Evolutionary conservation across 2,797 vertebrate genomes (phyloP), one percentile per base, ranked within the genome.

Genomic region (Acipenser ruthenus): DNA sequence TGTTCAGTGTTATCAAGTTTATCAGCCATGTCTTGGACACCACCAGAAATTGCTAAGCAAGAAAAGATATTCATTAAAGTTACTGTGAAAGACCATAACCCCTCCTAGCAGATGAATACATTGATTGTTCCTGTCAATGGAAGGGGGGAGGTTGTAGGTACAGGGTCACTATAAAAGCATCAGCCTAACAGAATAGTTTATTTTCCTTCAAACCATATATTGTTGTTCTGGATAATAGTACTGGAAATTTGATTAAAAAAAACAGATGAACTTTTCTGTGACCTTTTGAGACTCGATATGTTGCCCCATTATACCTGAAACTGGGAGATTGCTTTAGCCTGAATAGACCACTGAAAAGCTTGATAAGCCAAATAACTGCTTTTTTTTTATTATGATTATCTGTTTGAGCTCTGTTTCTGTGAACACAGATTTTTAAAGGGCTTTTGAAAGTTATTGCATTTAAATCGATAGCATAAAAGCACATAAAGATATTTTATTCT

Each of bases 211-310:
- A 70, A 72, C 70, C 70, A 73, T 66, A 67, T 64, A 67, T 74
- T 77, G 79, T 73, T 81, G 71, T 75, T 81, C 75, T 69, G 72
- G 55, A 70, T 74, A 78, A 68, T 18, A 47, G 65, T 73, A 78
- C 69, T 65, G 60, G 75, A 80, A 77, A 82, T 78, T 75, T 79
- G 79, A 88, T 88, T 18, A 18, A 76, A 88, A 80, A 18, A 77
- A 79, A 75, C 15, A 72, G 79, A 75, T 73, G 79, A 78, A 79
- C 77, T 65, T 6, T 61, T 52, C 63, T 73, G 12, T 74, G 81
- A 88, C 85, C 83, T 79, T 49, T 50, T 73, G 73, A 79, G 75
- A 81, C 58, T 79, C 77, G 72, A 67, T 71, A 69, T 71, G 71
- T 78, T 76, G 77, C 68, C 64, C 65, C 70, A 81, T 77, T 73